Evolutionary conservation across 2,797 vertebrate genomes (phyloP).

Genomic region (Lepus oiostolus): DNA sequence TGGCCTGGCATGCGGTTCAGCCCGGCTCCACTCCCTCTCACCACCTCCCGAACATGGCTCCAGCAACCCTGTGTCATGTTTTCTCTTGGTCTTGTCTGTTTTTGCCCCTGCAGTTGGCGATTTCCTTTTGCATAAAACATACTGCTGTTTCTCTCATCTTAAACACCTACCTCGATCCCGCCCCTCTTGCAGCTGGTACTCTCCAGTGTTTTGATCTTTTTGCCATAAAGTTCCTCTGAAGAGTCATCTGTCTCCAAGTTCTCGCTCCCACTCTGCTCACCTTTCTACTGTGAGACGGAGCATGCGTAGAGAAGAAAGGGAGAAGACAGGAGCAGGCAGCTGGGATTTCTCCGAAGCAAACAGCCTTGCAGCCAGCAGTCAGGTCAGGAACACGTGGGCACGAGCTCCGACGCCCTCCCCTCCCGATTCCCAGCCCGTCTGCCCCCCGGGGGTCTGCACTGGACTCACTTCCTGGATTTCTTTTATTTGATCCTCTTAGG

Average conservation of each 20-base stretch:
- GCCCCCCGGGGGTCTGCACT: too few species aligned
- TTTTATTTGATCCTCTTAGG: background rate
- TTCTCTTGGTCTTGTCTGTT: background rate
- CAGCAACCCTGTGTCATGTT: background rate
- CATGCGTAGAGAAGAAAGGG: background rate
- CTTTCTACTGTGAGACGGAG: background rate
- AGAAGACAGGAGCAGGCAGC: constrained; percentile 27
- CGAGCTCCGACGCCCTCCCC: background rate
- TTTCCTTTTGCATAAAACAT: background rate
- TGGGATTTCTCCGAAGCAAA: constrained; percentile 22
- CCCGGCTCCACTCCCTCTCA: background rate
- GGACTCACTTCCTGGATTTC: background rate
- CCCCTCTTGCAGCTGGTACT: background rate
- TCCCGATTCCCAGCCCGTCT: background rate
- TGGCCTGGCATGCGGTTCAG: background rate
- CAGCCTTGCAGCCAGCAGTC: background rate
- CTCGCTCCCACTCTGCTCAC: background rate
- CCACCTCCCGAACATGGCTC: background rate
- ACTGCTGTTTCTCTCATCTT: background rate
- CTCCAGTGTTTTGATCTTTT: background rate
- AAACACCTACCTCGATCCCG: background rate
- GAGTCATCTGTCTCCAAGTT: background rate
- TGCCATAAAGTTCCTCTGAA: background rate
- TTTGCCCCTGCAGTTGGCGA: background rate
- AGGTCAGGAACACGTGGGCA: background rate